phyloP scores from a whole-genome alignment of 2,888 invertebrate species.

The Nymphalis polychloros region DNA sequence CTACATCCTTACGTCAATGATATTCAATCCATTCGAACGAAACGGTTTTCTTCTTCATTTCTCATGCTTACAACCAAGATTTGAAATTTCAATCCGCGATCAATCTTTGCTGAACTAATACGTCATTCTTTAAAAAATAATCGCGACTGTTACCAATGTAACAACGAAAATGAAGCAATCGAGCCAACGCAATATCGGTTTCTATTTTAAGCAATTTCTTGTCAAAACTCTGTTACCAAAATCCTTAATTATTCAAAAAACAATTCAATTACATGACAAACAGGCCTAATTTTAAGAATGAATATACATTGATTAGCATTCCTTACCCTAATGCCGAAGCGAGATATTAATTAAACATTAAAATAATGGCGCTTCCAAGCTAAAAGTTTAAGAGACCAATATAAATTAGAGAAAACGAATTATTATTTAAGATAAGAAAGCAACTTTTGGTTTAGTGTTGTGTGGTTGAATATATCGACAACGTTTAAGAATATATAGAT shows the following conservation, averaged over 20 bases:
- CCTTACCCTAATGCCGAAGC: slow-evolving; percentile 22
- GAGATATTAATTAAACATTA: slow-evolving; percentile 58
- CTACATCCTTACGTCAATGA: too few relatives aligned
- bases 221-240: slow-evolving; percentile 26
- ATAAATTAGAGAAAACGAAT: slow-evolving; percentile 66
- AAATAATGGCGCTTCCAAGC: slow-evolving; percentile 52
- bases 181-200: neutral
- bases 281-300: slow-evolving; percentile 40
- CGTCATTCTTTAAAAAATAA: too few relatives aligned
- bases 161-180: neutral
- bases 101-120: neutral
- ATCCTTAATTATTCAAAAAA: slow-evolving; percentile 46
- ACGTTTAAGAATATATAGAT: neutral
- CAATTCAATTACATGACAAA: slow-evolving; percentile 45
- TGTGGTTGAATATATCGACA: neutral
- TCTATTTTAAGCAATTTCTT: neutral
- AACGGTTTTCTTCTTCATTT: too few relatives aligned
- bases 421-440: slow-evolving; percentile 63
- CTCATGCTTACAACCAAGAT: too few relatives aligned
- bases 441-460: slow-evolving; percentile 53
- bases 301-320: slow-evolving; percentile 29
- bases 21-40: too few relatives aligned
- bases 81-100: too few relatives aligned
- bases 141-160: neutral
- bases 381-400: slow-evolving; percentile 63